Evolutionary conservation across 1,140 invertebrate genomes (phyloP), one percentile per base, ranked within the genome.

Genomic region (Zaprionus taronus): DNA sequence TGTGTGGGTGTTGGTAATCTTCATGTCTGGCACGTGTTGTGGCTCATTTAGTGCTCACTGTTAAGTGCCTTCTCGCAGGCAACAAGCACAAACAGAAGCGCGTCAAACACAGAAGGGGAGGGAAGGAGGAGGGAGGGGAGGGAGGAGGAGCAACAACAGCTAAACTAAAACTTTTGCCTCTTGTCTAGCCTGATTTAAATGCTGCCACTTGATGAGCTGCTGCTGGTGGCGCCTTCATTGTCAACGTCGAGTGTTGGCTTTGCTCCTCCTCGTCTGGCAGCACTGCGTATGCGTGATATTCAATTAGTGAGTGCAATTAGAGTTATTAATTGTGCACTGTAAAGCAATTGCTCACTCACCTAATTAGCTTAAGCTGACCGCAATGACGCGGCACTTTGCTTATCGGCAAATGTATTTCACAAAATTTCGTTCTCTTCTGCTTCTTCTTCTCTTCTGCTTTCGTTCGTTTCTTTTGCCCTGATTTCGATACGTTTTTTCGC

Each of bases 351-450:
- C 65, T 67, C 78, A 53, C 51, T 58, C 41, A 28, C 51, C 47
- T 79, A 79, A 74, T 83, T 77, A 72, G 47, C 55, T 73, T 85
- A 65, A 22, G 9, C 28, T 63, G 77, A 73, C 66, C 41, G 31
- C 70, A 67, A 72, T 85, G 82, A 84, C 79, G 70, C n/a, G 36
- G 24, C 82, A 63, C 9, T 74, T 72, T 55, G 51, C 44, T 81
- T 84, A 84, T 84, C 81, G 72, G 65, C 56, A 15, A 55, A 22
- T 60, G 38, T 51, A 56, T 70, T 69, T 74, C 41, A 41, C 17
- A 63, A 71, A 56, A 55, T 56, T 49, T 56, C 58, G 28, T 58
- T 68, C 58, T 11, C 22, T 28, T 17, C 41, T n/a, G 5, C n/a
- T 44, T 4, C 14, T 17, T 1, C 38, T 20, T 20, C 20, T 2